These are phyloP conservation scores for Turdus rufiventris DNA, from an alignment of 2,113 vertebrate species.

Conservation along the genomic window DNA sequence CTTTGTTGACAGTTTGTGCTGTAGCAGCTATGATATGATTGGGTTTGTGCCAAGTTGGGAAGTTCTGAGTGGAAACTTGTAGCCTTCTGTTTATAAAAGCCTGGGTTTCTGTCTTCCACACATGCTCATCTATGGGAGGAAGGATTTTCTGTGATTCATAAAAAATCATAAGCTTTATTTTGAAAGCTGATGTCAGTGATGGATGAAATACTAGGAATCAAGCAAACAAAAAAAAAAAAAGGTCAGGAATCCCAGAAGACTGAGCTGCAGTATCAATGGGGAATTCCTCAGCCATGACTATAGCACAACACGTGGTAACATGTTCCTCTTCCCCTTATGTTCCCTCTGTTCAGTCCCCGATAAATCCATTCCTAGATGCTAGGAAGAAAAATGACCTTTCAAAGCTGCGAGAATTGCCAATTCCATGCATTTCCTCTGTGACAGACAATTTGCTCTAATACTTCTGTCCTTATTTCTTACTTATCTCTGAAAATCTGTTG, in stretches of 20 bases:
- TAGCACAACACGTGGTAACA: not conserved
- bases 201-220: not conserved
- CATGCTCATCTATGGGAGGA: not conserved
- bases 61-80: conserved; percentile 60
- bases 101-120: not conserved
- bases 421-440: not conserved
- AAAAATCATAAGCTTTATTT: not conserved
- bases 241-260: not conserved
- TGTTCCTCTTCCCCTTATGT: not conserved
- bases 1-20: conserved; percentile 59
- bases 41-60: conserved; percentile 43
- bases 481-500: conserved; percentile 3
- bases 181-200: not conserved
- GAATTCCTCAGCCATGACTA: not conserved
- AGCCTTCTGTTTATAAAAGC: conserved; percentile 59
- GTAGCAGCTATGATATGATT: conserved; percentile 49
- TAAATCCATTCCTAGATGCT: not conserved
- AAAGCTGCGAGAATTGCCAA: not conserved
- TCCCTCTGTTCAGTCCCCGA: not conserved
- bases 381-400: conserved; percentile 18
- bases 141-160: conserved; percentile 5
- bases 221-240: not conserved
- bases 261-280: not conserved
- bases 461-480: not conserved
- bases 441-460: not conserved